Base-by-base conservation (phyloP, 2,797 vertebrate species). In the Bovichtus variegatus region DNA sequence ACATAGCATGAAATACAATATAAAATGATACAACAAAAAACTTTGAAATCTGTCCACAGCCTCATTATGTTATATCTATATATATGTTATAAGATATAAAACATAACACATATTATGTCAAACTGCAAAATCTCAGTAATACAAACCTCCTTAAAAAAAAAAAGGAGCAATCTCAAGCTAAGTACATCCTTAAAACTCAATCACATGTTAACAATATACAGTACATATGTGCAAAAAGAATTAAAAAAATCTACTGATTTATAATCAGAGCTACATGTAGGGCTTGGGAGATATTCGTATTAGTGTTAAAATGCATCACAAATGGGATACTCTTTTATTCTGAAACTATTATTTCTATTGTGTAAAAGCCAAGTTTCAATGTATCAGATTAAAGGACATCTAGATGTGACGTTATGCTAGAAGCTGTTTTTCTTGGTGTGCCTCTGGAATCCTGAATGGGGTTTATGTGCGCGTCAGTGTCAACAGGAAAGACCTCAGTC, bases 391-490 rank as follows among this genome's bases (percentile, higher is more conserved):
- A 55, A 46, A 74, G 25, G 3, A 11, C 8, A 47, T 73, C 44
- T 44, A 19, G 36, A 67, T 4, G 4, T 72, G 46, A 71, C 2
- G 6, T 55, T 27, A 47, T 7, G 8, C 40, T 9, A 9, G 61
- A 62, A 58, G 4, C 29, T 9, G 27, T 74, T 78, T 65, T 61
- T 76, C 49, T 23, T 16, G 51, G 51, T 63, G 15, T 44, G 53
- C 50, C 13, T 46, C 6, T 49, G 81, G 67, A 86, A 66, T 85
- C 47, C 57, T 51, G 78, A 68, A 78, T 46, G 44, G 86, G 44
- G 86, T 90, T 89, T 90, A 80, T 82, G 83, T 85, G 72, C 69
- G 74, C 16, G 11, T 41, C 31, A 1, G 9, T 65, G 85, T 78
- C 87, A 89, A 86, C 53, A 83, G 71, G 71, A 44, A 86, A 70